Base-by-base conservation (phyloP, 1,140 invertebrate species). In the Aphidius gifuensis region DNA sequence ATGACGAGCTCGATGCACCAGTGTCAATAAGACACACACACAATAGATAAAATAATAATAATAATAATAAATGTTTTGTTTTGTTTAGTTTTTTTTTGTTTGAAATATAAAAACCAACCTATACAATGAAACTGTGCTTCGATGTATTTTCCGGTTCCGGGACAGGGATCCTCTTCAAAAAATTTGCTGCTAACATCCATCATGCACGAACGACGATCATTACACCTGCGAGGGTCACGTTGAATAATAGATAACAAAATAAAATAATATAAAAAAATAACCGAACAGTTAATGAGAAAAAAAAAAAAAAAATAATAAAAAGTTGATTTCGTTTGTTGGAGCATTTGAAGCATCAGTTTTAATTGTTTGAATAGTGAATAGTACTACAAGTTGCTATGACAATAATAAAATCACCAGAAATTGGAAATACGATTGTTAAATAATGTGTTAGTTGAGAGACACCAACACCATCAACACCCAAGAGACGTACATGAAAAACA, bases 101-200 rank as follows among this genome's bases (percentile, higher is more conserved):
- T 32, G 23, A 32, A 32, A 32, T 40, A 64, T 44, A 60, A 32
- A 63, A 72, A 82, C 81, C 77, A 80, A 84, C 83, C 83, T 80
- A 76, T 70, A 70, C 85, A 87, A 64, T 80, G 71, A 78, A 84
- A 86, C 62, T 85, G 84, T 64, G 84, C 84, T 77, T 87, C 85
- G 68, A 86, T 77, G 76, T 87, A 87, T 72, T 86, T 86, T 67
- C 77, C 71, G 61, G 85, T 86, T 59, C 80, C 83, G 60, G 84
- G 84, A 78, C 85, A 87, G 32, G 85, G 84, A 71, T 86, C 84
- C 67, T 82, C 82, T 67, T 82, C 83, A 76, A 86, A 85, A 64
- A 81, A 71, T 58, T 76, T 69, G 73, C 77, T 84, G 68, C 74
- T 74, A 50, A 83, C 82, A 58, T 74, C 70, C 71, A 83, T 73